A percentile compares a stretch with the other conserved stretches of the same genome.
phyloP scores from a whole-genome alignment of 2,113 vertebrate species.

The Rhinichthys klamathensis region DNA sequence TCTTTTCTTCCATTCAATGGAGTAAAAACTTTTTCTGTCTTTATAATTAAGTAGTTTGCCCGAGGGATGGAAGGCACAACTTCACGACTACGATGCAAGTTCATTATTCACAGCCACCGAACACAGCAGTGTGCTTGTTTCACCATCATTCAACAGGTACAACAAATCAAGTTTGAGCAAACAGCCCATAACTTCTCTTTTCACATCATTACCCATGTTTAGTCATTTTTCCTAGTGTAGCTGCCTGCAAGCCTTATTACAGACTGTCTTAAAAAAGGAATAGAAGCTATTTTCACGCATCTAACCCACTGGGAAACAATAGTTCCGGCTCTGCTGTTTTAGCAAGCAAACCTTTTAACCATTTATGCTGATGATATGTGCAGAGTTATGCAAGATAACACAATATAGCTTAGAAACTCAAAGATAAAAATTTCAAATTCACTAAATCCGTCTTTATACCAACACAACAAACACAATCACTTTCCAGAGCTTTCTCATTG shows the following conservation, averaged over 20 bases:
- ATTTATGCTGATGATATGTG: constrained; percentile 25
- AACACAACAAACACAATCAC: constrained; percentile 1
- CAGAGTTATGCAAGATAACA: not conserved
- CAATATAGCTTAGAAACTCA: not conserved
- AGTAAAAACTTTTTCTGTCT: not conserved
- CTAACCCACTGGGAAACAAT: not conserved
- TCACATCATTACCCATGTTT: constrained; percentile 33
- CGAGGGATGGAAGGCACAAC: not conserved
- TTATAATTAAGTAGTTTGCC: constrained; percentile 23
- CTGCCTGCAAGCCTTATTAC: constrained; percentile 32
- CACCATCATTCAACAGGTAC: constrained; percentile 24
- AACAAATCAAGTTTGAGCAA: constrained; percentile 41
- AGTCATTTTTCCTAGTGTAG: constrained; percentile 28
- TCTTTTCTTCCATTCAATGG: constrained; percentile 39
- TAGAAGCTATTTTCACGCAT: not conserved
- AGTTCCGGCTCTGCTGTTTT: not conserved
- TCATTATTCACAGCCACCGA: constrained; percentile 38
- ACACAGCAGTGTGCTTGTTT: constrained; percentile 1
- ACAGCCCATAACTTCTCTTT: not conserved
- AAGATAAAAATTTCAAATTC: not conserved
- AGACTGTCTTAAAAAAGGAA: not conserved
- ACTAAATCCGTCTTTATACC: not conserved
- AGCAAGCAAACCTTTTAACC: not conserved
- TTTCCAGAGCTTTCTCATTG: not conserved
- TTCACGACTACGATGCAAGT: not conserved